Evolutionary conservation across 2,888 invertebrate species (phyloP).

Genomic region (Lycocerus yunnanus): DNA sequence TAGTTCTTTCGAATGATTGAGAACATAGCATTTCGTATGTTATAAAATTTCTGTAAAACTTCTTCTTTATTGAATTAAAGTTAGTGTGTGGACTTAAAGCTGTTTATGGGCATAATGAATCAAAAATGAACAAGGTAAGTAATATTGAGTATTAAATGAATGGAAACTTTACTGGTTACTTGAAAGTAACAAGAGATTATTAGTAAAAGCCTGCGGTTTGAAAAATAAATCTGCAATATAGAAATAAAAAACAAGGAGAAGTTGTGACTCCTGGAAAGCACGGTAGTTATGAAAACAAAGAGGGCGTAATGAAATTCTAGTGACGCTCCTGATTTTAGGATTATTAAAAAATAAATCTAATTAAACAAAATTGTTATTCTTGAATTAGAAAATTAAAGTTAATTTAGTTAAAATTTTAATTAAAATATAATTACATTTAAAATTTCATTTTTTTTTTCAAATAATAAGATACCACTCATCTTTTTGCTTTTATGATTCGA

Average conservation of each 20-base stretch:
- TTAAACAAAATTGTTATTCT: background rate
- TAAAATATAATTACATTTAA: background rate
- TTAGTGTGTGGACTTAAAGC: too few species aligned
- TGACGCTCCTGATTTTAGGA: background rate
- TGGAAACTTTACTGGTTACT: background rate
- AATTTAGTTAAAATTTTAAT: background rate
- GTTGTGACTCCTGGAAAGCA: background rate
- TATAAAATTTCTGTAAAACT: too few species aligned
- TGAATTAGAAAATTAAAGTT: background rate
- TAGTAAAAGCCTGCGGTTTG: background rate
- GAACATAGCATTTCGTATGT: too few species aligned
- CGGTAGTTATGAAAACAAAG: background rate
- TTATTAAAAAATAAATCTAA: background rate
- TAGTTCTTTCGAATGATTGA: too few species aligned
- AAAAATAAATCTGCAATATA: background rate
- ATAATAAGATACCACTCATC: background rate
- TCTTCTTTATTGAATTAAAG: too few species aligned
- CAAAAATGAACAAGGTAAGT: too few species aligned
- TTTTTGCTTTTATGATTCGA: background rate
- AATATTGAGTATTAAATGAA: background rate
- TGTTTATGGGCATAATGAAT: too few species aligned
- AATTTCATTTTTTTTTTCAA: background rate
- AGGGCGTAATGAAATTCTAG: background rate
- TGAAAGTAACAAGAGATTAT: background rate
- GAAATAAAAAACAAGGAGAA: background rate